Conservation (phyloP, 2,888 invertebrate species). For the Sabatieria punctata region DNA sequence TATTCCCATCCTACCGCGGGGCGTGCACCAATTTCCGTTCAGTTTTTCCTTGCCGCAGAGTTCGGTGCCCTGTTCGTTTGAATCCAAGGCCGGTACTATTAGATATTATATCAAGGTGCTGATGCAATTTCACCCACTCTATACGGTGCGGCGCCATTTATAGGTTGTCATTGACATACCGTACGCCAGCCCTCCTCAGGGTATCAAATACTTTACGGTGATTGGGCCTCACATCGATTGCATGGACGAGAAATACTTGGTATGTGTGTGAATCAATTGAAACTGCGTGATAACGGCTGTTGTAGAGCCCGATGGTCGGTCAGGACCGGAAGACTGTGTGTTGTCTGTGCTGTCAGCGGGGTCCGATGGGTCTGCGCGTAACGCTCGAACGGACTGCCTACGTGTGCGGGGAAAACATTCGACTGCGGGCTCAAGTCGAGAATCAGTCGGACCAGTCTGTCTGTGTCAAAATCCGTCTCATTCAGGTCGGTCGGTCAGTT, state of each 20-base stretch:
- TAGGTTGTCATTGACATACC: conserved; percentile 50
- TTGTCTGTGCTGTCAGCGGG: conserved; percentile 53
- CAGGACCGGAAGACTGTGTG: conserved; percentile 49
- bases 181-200: conserved; percentile 57
- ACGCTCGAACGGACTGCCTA: conserved; percentile 55
- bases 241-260: conserved; percentile 59
- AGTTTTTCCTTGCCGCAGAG: conserved; percentile 55
- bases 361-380: conserved; percentile 48
- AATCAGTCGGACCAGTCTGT: conserved; percentile 48
- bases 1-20: conserved; percentile 49
- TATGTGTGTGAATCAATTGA: conserved; percentile 30
- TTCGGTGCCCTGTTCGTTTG: conserved; percentile 55
- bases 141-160: conserved; percentile 11
- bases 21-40: conserved; percentile 51
- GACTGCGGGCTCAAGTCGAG: conserved; percentile 48
- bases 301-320: conserved; percentile 47
- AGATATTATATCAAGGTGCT: conserved; percentile 50
- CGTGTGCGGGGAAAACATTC: conserved; percentile 53
- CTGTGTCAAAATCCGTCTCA: conserved; percentile 42
- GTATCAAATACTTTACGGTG: conserved; percentile 59
- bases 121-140: conserved; percentile 33
- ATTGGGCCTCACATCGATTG: conserved; percentile 61
- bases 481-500: conserved; percentile 38
- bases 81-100: conserved; percentile 53
- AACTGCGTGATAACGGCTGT: not conserved